phyloP scores from a whole-genome alignment of 2,797 vertebrate genomes.

The Chlorospingus semifuscus region DNA sequence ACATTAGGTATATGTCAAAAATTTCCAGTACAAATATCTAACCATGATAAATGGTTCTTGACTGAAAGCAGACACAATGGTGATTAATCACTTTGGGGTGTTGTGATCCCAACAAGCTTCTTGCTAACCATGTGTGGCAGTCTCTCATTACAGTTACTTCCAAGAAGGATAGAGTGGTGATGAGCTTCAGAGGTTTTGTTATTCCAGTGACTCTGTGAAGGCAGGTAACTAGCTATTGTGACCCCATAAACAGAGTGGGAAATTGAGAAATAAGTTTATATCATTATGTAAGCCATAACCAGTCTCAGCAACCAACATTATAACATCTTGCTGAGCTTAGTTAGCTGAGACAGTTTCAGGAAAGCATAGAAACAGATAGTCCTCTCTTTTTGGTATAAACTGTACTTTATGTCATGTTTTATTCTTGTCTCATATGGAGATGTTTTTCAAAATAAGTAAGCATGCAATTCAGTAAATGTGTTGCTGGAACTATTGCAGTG shows the following conservation, averaged over 20 bases:
- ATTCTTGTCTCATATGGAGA: not conserved
- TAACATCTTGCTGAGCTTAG: not conserved
- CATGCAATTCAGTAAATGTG: not conserved
- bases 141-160: not conserved
- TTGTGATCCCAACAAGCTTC: not conserved
- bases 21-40: not conserved
- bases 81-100: not conserved
- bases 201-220: not conserved
- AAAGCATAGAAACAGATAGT: not conserved
- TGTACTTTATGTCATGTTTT: not conserved
- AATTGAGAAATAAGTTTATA: not conserved
- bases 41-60: not conserved
- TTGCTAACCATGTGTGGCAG: not conserved
- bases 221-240: not conserved
- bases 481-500: not conserved
- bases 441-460: slow-evolving; percentile 27
- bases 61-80: not conserved
- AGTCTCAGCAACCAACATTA: not conserved
- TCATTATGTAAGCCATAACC: not conserved
- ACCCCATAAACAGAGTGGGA: not conserved
- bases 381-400: not conserved
- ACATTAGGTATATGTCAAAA: not conserved
- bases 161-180: not conserved
- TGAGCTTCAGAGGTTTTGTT: not conserved
- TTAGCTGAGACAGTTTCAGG: not conserved